Conservation (phyloP, 23 tunicate species). For the Diplosoma virens region DNA sequence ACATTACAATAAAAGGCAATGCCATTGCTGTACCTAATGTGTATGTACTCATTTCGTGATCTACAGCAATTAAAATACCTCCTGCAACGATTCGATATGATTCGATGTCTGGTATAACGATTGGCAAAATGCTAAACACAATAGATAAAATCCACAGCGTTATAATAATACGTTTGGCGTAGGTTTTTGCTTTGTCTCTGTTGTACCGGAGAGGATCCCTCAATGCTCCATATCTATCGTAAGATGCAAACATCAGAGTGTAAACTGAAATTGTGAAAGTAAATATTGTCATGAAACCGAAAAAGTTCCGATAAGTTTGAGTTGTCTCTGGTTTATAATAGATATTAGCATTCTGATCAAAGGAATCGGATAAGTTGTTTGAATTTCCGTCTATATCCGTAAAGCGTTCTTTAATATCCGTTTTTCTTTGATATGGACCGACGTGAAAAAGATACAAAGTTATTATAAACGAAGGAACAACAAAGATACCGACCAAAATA, state of each 20-base stretch:
- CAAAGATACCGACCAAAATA: conserved; percentile 27
- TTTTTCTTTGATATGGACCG: not conserved
- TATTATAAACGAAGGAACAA: conserved; percentile 5
- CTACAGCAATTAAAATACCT: conserved; percentile 17
- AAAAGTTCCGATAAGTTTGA: not conserved
- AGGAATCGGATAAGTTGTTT: not conserved
- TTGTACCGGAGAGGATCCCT: conserved; percentile 21
- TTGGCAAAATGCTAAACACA: not conserved
- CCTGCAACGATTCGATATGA: not conserved
- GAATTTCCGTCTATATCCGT: too few species aligned
- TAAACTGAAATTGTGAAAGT: conserved; percentile 46
- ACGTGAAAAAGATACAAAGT: conserved; percentile 2
- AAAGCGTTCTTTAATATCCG: not conserved
- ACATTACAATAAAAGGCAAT: conserved; percentile 20
- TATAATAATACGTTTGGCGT: not conserved
- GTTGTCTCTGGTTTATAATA: not conserved
- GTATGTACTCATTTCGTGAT: not conserved
- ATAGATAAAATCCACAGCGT: not conserved
- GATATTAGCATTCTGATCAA: not conserved
- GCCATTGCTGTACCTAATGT: not conserved
- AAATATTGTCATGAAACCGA: conserved; percentile 14
- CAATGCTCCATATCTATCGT: conserved; percentile 53
- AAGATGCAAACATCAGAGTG: conserved; percentile 70
- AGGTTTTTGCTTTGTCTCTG: conserved; percentile 13
- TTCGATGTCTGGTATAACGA: not conserved